Evolutionary conservation across 1,140 invertebrate genomes (phyloP), one percentile per base, ranked within the genome.

Genomic region (Drosophila nebulosa): DNA sequence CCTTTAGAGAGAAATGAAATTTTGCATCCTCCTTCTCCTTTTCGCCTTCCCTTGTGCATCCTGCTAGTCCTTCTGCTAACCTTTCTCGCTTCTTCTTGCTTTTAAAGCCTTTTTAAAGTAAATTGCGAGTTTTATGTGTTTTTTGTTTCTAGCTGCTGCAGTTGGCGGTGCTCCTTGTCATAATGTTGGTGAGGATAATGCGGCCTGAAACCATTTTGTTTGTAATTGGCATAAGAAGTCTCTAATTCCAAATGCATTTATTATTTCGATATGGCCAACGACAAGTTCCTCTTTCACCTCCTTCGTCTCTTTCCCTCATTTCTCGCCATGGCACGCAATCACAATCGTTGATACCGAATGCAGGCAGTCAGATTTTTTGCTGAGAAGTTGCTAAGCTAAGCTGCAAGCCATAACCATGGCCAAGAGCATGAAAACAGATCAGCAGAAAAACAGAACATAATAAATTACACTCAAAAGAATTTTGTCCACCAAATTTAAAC

Each of bases 151-250:
- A n/a, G 14, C 51, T 53, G n/a, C 24, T 36, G 9, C 60, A n/a
- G n/a, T n/a, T n/a, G n/a, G n/a, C n/a, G n/a, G n/a, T 69, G 55
- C 27, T 14, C 42, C 36, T 72, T 88, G 83, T 88, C 83, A 88
- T 88, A 88, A 88, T 74, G 71, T 86, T 88, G 18, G 39, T 79
- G 78, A 89, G 83, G 83, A 88, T 88, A 88, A 88, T 88, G 72
- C 84, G 66, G 83, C 78, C 75, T 88, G 84, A 88, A 88, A 88
- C 72, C 83, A 88, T 88, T 88, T 88, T 88, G 83, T 76, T 74
- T 88, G 83, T 88, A 88, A 88, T 88, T 88, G 84, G 78, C 79
- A 74, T 88, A 88, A 88, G 83, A 42, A 85, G 81, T 86, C 83
- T 88, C 84, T 88, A 88, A 88, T 88, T 73, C 78, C 75, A 71